Conservation (phyloP, 2,113 vertebrate genomes). For the Leucosticte australis region DNA sequence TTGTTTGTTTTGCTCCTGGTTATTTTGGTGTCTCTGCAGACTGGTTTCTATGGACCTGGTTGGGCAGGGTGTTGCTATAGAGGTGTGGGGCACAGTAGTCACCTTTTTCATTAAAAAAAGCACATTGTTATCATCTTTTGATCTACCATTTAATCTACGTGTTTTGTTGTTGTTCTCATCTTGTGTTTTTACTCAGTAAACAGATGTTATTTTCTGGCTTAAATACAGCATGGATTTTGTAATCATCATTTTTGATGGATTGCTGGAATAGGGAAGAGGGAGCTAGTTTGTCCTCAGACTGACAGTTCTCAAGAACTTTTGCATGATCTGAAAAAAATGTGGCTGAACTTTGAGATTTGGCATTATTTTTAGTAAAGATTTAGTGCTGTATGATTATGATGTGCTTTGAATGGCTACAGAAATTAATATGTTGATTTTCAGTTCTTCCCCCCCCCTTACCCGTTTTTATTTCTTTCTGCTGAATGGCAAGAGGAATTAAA, state of each 20-base stretch:
- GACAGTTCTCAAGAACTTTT: neutral
- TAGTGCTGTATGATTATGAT: neutral
- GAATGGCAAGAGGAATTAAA: neutral
- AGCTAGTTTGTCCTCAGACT: neutral
- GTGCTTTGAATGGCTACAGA: neutral
- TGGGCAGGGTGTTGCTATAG: neutral
- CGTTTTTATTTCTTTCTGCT: neutral
- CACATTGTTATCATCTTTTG: accelerated
- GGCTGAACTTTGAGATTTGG: neutral
- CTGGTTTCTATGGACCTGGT: neutral
- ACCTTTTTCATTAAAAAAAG: neutral
- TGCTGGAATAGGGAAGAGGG: neutral
- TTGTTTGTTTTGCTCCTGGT: neutral
- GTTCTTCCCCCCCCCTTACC: neutral
- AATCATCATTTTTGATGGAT: neutral
- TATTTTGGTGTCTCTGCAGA: neutral
- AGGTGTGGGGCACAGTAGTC: neutral
- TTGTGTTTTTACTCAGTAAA: neutral
- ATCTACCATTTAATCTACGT: neutral
- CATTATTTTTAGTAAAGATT: neutral
- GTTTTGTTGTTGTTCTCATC: neutral
- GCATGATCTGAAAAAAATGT: neutral
- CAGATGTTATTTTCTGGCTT: constrained; percentile 48
- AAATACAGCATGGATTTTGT: neutral
- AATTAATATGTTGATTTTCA: neutral